A percentile compares a stretch with the other conserved stretches of the same genome.
Conservation (phyloP, 2,797 vertebrate species). For the Syngnathus acus region DNA sequence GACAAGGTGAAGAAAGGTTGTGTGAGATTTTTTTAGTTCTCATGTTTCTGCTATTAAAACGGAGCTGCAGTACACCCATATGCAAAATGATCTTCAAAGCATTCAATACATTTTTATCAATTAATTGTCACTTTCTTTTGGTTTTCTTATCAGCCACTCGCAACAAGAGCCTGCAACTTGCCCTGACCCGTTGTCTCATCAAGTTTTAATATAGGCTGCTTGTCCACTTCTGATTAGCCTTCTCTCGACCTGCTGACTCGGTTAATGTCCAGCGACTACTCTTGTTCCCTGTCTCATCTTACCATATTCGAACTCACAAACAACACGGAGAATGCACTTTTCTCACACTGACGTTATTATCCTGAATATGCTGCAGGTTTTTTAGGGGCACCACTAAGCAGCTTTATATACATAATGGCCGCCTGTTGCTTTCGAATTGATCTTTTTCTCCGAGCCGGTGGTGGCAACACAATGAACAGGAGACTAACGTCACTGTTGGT, state of each 20-base stretch:
- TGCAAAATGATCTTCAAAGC: not conserved
- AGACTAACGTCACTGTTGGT: constrained; percentile 19
- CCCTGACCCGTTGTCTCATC: constrained; percentile 53
- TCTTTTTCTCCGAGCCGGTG: constrained; percentile 33
- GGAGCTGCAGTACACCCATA: not conserved
- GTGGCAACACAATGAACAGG: constrained; percentile 38
- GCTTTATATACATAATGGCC: constrained; percentile 51
- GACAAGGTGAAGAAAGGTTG: constrained; percentile 9
- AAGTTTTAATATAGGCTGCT: constrained; percentile 65
- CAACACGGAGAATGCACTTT: constrained; percentile 31
- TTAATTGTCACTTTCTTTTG: constrained; percentile 32
- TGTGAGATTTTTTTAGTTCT: constrained; percentile 3
- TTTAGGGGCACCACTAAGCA: constrained; percentile 50
- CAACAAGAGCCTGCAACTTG: constrained; percentile 42
- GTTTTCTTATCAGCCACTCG: constrained; percentile 18
- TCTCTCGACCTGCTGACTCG: constrained; percentile 29
- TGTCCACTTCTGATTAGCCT: constrained; percentile 59
- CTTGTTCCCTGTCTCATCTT: not conserved
- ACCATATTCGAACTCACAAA: constrained; percentile 22
- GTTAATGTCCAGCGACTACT: not conserved
- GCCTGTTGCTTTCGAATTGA: constrained; percentile 51
- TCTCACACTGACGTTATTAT: constrained; percentile 40
- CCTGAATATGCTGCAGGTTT: constrained; percentile 30
- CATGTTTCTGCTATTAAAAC: not conserved
- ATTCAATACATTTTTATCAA: not conserved